These are phyloP conservation scores for Hemiprocne comata DNA, from an alignment of 2,113 vertebrate genomes.

Conservation along the genomic window DNA sequence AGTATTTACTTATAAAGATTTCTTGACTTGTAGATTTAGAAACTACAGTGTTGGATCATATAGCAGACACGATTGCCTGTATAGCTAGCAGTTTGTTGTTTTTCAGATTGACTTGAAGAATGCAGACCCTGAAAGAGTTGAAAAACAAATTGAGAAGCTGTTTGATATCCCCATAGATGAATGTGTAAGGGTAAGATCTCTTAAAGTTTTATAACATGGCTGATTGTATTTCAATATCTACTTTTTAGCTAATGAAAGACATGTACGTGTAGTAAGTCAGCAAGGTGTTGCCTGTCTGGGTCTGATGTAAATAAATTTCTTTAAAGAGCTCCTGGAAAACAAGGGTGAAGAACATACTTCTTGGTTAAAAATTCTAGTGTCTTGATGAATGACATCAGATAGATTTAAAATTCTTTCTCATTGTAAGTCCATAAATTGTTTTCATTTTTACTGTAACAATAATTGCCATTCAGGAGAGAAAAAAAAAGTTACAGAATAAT, in stretches of 20 bases:
- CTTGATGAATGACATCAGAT: neutral
- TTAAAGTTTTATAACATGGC: neutral
- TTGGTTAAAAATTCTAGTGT: neutral
- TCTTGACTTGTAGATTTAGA: neutral
- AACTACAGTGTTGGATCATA: neutral
- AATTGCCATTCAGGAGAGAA: neutral
- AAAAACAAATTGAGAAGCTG: constrained; percentile 91
- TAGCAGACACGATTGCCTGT: neutral
- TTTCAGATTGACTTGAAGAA: constrained; percentile 96
- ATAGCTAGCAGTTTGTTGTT: neutral
- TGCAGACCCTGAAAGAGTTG: constrained; percentile 90
- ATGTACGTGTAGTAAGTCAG: neutral
- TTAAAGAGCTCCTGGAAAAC: neutral
- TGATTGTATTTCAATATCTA: neutral
- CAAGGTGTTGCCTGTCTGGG: neutral
- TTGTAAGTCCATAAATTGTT: neutral
- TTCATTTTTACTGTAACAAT: neutral
- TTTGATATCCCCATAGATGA: constrained; percentile 93
- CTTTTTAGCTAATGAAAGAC: neutral
- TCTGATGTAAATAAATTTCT: neutral
- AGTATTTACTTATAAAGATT: neutral
- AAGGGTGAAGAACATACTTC: neutral
- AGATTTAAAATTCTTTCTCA: neutral
- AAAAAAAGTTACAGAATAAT: neutral
- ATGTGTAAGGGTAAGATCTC: constrained; percentile 85